A percentile compares a stretch with the other conserved stretches of the same genome.
phyloP scores from a whole-genome alignment of 2,797 vertebrate species.

The Lates japonicus region DNA sequence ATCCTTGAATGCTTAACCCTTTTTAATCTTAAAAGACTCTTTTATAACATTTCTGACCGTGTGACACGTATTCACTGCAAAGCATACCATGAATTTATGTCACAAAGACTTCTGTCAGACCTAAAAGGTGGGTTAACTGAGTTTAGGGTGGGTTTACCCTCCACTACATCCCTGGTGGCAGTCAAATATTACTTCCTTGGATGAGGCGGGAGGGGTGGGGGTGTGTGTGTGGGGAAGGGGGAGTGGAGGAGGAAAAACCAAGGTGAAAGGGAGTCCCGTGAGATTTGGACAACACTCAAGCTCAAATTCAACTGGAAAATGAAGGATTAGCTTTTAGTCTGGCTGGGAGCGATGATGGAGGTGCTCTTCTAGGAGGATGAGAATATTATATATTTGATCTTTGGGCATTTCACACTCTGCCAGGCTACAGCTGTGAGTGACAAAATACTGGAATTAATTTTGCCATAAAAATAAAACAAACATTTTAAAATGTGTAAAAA shows the following conservation, averaged over 20 bases:
- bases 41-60: conserved; percentile 7
- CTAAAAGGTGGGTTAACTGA: conserved; percentile 48
- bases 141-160: conserved; percentile 59
- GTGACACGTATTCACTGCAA: conserved; percentile 33
- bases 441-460: conserved; percentile 12
- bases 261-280: conserved; percentile 71
- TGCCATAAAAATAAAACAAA: not conserved
- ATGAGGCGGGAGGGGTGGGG: conserved; percentile 21
- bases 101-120: conserved; percentile 37
- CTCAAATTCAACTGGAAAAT: conserved; percentile 80
- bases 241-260: conserved; percentile 42
- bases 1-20: not conserved
- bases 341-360: conserved; percentile 81
- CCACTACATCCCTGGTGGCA: conserved; percentile 52
- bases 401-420: conserved; percentile 35
- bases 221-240: too few species aligned
- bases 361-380: conserved; percentile 30
- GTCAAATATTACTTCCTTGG: conserved; percentile 63
- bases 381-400: conserved; percentile 61
- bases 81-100: conserved; percentile 37
- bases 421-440: conserved; percentile 19
- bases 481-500: not conserved
- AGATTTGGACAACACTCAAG: conserved; percentile 71
- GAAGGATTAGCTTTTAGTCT: conserved; percentile 78
- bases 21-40: conserved; percentile 2